Conservation (phyloP, 2,888 invertebrate species). For the Drosophila monieri region DNA sequence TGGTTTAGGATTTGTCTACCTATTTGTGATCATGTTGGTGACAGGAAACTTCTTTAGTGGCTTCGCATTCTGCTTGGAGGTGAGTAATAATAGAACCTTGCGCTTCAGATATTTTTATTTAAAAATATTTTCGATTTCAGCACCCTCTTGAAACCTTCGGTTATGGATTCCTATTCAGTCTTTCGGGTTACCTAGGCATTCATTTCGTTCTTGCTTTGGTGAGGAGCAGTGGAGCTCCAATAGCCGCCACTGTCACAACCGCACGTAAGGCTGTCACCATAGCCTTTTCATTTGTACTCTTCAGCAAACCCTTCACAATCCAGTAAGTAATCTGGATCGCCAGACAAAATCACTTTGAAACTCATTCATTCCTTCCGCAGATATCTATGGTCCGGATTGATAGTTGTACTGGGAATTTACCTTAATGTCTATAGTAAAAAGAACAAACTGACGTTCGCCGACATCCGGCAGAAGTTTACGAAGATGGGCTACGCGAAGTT, state of each 20-base stretch:
- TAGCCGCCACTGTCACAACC: slow-evolving; percentile 96
- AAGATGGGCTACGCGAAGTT: slow-evolving; percentile 45
- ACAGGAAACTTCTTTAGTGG: slow-evolving; percentile 91
- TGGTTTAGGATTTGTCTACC: slow-evolving; percentile 92
- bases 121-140: slow-evolving; percentile 84
- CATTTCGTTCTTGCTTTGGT: slow-evolving; percentile 96
- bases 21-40: slow-evolving; percentile 89
- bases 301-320: slow-evolving; percentile 96
- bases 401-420: slow-evolving; percentile 96
- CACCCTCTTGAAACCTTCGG: slow-evolving; percentile 90
- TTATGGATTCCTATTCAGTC: slow-evolving; percentile 93
- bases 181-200: slow-evolving; percentile 96
- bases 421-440: slow-evolving; percentile 95
- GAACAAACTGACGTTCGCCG: slow-evolving; percentile 83
- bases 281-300: slow-evolving; percentile 95
- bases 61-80: slow-evolving; percentile 90
- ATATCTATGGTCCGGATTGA: slow-evolving; percentile 94
- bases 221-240: slow-evolving; percentile 94
- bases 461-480: slow-evolving; percentile 68
- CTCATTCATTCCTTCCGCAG: slow-evolving; percentile 84
- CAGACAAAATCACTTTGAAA: not conserved
- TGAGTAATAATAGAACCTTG: slow-evolving; percentile 82
- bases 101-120: too few species aligned
- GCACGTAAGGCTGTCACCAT: slow-evolving; percentile 96
- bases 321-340: slow-evolving; percentile 88